These are phyloP conservation scores for Dryomyza anilis DNA, from an alignment of 2,888 invertebrate species.

Conservation along the genomic window DNA sequence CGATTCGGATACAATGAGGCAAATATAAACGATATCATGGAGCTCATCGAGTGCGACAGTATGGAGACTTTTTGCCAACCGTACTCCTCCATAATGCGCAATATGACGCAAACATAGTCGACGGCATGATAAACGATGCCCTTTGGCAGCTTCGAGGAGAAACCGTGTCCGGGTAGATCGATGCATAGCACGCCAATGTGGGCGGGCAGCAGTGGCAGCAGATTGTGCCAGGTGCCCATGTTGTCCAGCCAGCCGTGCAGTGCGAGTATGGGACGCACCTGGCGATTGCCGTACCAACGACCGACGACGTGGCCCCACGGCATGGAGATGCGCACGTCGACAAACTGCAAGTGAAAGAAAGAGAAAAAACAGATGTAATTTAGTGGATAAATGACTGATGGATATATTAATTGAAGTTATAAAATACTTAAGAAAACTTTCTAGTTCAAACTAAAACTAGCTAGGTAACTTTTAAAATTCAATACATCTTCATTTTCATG, in stretches of 20 bases:
- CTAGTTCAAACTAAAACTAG: not conserved
- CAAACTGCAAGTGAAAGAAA: slow-evolving; percentile 53
- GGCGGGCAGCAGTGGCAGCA: slow-evolving; percentile 68
- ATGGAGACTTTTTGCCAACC: slow-evolving; percentile 73
- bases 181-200: slow-evolving; percentile 66
- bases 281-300: slow-evolving; percentile 72
- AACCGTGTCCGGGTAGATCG: slow-evolving; percentile 75
- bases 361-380: not conserved
- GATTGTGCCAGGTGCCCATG: slow-evolving; percentile 73
- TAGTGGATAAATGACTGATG: not conserved
- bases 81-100: slow-evolving; percentile 68
- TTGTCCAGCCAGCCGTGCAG: slow-evolving; percentile 84
- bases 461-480: not conserved
- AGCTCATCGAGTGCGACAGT: slow-evolving; percentile 73
- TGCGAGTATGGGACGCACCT: slow-evolving; percentile 70
- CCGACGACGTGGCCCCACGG: slow-evolving; percentile 74
- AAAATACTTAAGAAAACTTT: not conserved
- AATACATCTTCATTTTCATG: not conserved
- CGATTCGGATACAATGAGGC: slow-evolving; percentile 64
- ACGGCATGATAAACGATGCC: slow-evolving; percentile 63
- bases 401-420: not conserved
- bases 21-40: slow-evolving; percentile 67
- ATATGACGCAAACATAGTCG: slow-evolving; percentile 63
- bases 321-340: slow-evolving; percentile 71
- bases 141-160: slow-evolving; percentile 70